Percentiles rank a stretch among this genome's conserved stretches.
Evolutionary conservation across 2,113 vertebrate species (phyloP).

Genomic region (Chlorocebus sabaeus): DNA sequence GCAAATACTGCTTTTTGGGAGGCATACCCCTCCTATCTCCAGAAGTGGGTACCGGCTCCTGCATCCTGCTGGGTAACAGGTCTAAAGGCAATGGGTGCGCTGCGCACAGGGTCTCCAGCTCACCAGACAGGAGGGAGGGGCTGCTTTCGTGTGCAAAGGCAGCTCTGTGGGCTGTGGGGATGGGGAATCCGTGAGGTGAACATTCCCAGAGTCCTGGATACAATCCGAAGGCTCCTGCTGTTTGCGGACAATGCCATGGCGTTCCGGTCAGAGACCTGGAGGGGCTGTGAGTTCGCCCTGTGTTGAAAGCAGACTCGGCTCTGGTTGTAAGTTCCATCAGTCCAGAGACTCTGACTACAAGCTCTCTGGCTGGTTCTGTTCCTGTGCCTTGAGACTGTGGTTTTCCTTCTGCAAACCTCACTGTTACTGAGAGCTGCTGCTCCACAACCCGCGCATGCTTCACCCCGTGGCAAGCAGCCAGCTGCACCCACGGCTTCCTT

Average conservation of each 20-base stretch:
- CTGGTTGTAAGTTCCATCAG: no score
- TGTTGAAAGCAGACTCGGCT: neutral
- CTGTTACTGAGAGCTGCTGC: neutral
- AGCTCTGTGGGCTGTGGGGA: neutral
- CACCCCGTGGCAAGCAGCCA: no score
- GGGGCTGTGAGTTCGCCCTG: neutral
- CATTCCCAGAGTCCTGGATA: neutral
- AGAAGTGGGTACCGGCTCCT: neutral
- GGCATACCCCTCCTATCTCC: accelerated
- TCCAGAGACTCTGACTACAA: neutral
- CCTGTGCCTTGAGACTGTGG: neutral
- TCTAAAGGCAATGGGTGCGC: neutral
- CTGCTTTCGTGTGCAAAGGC: neutral
- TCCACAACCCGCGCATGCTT: no score
- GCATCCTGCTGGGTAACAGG: no score
- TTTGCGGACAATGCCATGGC: neutral
- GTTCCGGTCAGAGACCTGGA: neutral
- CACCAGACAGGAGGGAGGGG: neutral
- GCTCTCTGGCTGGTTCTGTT: neutral
- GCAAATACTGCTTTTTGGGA: neutral
- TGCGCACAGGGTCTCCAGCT: no score
- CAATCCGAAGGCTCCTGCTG: neutral
- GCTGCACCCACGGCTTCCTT: neutral
- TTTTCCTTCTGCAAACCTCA: neutral
- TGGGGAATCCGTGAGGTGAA: neutral